Evolutionary conservation across 2,888 invertebrate genomes (phyloP).

Genomic region (Linnaemya vulpina): DNA sequence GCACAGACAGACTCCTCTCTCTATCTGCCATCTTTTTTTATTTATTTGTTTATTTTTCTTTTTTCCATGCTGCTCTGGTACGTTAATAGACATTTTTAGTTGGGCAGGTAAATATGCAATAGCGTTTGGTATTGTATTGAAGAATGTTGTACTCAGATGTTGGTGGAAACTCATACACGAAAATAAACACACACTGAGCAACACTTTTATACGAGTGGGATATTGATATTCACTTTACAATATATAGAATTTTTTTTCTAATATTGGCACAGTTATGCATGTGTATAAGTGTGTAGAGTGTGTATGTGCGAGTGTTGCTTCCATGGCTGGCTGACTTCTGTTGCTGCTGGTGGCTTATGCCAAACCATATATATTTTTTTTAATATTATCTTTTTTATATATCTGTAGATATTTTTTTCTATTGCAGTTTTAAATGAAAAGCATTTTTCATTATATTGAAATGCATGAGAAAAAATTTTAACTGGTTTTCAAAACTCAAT

Average conservation of each 20-base stretch:
- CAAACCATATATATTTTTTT: slow-evolving; percentile 13
- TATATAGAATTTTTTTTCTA: not conserved
- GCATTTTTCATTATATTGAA: slow-evolving; percentile 58
- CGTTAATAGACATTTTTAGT: slow-evolving; percentile 28
- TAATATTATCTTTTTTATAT: not conserved
- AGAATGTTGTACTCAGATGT: slow-evolving; percentile 22
- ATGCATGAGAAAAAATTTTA: not conserved
- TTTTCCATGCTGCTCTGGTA: not conserved
- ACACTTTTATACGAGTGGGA: slow-evolving; percentile 32
- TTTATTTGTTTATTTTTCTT: not conserved
- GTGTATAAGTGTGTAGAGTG: not conserved
- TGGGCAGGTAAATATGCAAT: slow-evolving; percentile 51
- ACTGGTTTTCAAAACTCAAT: not conserved
- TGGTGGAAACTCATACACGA: slow-evolving; percentile 5
- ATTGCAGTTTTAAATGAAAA: slow-evolving; percentile 50
- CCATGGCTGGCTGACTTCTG: slow-evolving; percentile 27
- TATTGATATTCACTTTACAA: not conserved
- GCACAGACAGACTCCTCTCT: not conserved
- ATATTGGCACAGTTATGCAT: slow-evolving; percentile 1
- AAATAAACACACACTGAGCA: slow-evolving; percentile 15
- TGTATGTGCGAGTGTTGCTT: not conserved
- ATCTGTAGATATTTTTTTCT: not conserved
- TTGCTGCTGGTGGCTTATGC: slow-evolving; percentile 45
- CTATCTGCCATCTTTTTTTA: not conserved
- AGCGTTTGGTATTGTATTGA: slow-evolving; percentile 3